phyloP scores from a whole-genome alignment of 1,140 invertebrate genomes.

The Lanistes nyassanus region DNA sequence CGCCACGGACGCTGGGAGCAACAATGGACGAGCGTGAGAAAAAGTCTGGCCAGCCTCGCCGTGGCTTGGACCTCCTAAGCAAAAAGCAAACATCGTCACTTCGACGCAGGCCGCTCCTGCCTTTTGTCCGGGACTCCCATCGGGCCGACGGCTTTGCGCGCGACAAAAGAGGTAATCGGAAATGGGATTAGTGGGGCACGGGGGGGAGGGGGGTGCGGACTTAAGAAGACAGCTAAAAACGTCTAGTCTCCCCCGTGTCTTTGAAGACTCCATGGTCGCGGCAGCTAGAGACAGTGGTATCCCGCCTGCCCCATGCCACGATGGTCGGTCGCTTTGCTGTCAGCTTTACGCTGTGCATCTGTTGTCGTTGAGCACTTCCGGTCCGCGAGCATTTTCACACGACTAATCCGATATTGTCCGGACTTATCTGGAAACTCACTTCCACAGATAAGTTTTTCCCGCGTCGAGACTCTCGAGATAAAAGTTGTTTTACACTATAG shows the following conservation, averaged over 20 bases:
- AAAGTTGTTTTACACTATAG: too few species aligned
- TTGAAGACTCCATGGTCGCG: background rate
- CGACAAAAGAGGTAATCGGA: constrained; percentile 3
- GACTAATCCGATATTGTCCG: too few species aligned
- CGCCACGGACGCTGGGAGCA: background rate
- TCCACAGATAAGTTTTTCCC: too few species aligned
- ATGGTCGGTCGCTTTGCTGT: background rate
- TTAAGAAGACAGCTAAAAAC: background rate
- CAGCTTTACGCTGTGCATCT: background rate
- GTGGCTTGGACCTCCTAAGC: background rate
- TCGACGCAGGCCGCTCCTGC: background rate
- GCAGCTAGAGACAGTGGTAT: background rate
- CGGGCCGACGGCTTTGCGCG: constrained; percentile 3
- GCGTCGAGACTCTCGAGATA: too few species aligned
- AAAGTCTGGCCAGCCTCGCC: background rate
- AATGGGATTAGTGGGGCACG: constrained; percentile 4
- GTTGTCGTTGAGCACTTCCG: background rate
- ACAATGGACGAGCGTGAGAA: background rate
- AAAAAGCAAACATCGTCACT: constrained; percentile 1
- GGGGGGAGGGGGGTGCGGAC: background rate
- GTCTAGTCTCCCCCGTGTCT: background rate
- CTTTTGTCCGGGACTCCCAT: background rate
- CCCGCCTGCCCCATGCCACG: background rate
- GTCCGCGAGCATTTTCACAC: too few species aligned
- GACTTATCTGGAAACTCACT: too few species aligned